Evolutionary conservation across 2,888 invertebrate species (phyloP).

Genomic region (Sepiola atlantica): DNA sequence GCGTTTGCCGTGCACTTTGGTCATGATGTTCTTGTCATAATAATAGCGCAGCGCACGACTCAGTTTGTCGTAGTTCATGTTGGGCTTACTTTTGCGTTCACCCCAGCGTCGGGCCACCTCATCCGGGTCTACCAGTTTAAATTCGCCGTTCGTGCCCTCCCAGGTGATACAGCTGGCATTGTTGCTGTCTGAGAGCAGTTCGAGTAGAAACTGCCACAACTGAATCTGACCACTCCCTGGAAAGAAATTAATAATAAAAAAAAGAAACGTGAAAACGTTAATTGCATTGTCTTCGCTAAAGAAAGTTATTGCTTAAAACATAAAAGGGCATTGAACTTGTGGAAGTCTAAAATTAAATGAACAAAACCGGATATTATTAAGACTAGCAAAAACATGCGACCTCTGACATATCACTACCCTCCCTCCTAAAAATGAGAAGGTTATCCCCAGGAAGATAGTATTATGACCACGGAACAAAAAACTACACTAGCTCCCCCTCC

Average conservation of each 20-base stretch:
- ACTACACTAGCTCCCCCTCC: no score
- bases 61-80: conserved; percentile 97
- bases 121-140: conserved; percentile 94
- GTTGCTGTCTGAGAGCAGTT: conserved; percentile 88
- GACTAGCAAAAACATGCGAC: no score
- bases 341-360: neutral
- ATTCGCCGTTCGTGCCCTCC: conserved; percentile 96
- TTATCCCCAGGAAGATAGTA: no score
- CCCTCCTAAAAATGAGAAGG: no score
- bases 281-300: neutral
- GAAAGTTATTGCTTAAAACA: neutral
- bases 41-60: conserved; percentile 94
- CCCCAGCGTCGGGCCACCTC: conserved; percentile 96
- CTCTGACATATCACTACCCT: no score
- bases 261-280: neutral
- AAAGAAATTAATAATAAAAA: conserved; percentile 39
- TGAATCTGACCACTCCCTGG: conserved; percentile 89
- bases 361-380: no score
- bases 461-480: no score
- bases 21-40: conserved; percentile 99
- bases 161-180: conserved; percentile 95
- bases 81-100: conserved; percentile 93
- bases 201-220: conserved; percentile 98
- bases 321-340: neutral
- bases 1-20: conserved; percentile 95